Evolutionary conservation across 2,797 vertebrate species (phyloP), one percentile per base, ranked within the genome.

Genomic region (Uromys caudimaculatus): DNA sequence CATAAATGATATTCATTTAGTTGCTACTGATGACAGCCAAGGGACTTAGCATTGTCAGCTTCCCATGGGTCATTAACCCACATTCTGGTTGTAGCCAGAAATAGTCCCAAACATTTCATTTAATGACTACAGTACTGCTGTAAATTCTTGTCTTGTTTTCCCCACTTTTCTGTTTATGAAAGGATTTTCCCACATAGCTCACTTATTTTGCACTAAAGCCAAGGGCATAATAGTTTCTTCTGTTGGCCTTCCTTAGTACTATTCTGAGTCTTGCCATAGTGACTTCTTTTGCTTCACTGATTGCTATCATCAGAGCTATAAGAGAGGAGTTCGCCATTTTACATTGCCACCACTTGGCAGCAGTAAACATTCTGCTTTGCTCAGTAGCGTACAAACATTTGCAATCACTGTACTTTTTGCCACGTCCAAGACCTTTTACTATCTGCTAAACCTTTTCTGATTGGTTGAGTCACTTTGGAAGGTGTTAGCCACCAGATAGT

Each of bases 161-260:
- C 32, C 12, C 38, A 85, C 24, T 79, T 77, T 92, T 76, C 62
- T 85, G 11, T 77, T 81, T 54, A 69, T 10, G 92, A 90, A 75
- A 77, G 47, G 8, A 35, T 54, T 29, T 75, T 10, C 24, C 11
- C 52, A 62, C 24, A 52, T 44, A 83, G 69, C 4, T 58, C 62
- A 91, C 56, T 93, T 82, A 89, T 83, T 95, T 93, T 41, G 85
- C 52, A 86, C 23, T 56, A 93, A 89, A 93, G 23, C 38, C 32
- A 79, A 96, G 44, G 69, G 38, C 41, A 52, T 93, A 38, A 54
- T 67, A 62, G 47, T 67, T 73, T 12, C 21, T 23, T 47, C 73
- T 77, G n/a, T 32, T 86, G 79, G 35, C 29, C 32, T 13, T 60
- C 47, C 4, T 91, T 19, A 77, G 38, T 94, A 60, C 47, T 44